Evolutionary conservation across 2,797 vertebrate genomes (phyloP), one percentile per base, ranked within the genome.

Genomic region (Tokudaia tokunoshimensis): DNA sequence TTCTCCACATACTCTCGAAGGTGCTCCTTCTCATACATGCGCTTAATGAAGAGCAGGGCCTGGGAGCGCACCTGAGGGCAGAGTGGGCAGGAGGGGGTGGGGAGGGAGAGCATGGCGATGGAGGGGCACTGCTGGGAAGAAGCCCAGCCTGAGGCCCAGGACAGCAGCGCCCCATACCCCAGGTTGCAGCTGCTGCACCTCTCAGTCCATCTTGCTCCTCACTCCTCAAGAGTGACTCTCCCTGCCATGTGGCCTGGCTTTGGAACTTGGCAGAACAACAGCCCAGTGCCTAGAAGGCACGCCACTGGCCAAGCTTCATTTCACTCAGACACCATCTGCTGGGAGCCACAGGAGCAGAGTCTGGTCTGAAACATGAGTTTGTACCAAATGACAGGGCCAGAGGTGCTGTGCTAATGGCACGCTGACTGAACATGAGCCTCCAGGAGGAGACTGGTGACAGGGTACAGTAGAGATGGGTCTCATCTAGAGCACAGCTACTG

Each of bases 11-110:
- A 99, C 86, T 99, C 99, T 6, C 99, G 98, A 29, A 99, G 99
- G 34, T 99, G 99, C 4, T 99, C 99, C 94, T 99, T 99, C 98
- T 99, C 99, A 1, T 99, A 99, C 99, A 99, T 99, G 2, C 99
- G 98, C 97, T 99, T 99, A 92, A 99, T 99, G 97, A 99, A 99
- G 37, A 99, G 98, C 94, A 99, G 97, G 0, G 99, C 99, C 12
- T 99, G 99, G 86, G 99, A 99, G 7, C 99, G 99, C 61, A 99
- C 99, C 99, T 99, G 94, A 0, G 63, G 67, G 10, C 14, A 70
- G 5, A 55, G 17, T 2, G 3, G 20, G 55, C 7, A 14, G 24
- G 70, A n/a, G 14, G 55, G 47, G 61, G 17, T 6, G 65, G 0
- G 1, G 34, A 41, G 12, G 6, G 26, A 14, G 8, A 24, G 6